Evolutionary conservation across 1,140 invertebrate genomes (phyloP).

Genomic region (Drosophila subpulchrella): DNA sequence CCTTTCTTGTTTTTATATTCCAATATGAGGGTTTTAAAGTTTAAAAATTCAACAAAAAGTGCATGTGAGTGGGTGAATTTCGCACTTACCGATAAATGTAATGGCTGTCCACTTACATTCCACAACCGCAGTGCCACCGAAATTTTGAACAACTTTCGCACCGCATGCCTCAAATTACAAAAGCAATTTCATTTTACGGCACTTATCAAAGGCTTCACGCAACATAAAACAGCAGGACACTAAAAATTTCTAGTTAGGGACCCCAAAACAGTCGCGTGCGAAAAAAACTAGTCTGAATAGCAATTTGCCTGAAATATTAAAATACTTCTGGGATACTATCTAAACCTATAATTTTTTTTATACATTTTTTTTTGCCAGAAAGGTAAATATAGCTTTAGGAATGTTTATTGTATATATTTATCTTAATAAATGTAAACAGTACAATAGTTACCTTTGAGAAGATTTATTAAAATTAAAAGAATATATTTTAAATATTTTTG

Average conservation of each 20-base stretch:
- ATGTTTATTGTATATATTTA: not conserved
- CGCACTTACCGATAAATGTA: not conserved
- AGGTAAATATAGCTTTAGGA: not conserved
- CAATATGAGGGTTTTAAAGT: no score
- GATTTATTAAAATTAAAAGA: not conserved
- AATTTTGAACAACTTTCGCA: constrained; percentile 11
- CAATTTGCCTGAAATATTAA: constrained; percentile 2
- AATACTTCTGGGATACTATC: not conserved
- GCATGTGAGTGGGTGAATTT: not conserved
- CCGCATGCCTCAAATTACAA: constrained; percentile 28
- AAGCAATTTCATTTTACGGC: constrained; percentile 51
- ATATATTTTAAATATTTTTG: not conserved
- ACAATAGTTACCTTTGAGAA: constrained; percentile 1
- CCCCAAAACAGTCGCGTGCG: constrained; percentile 13
- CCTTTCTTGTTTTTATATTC: no score
- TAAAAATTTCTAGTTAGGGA: constrained; percentile 17
- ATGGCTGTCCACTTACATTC: constrained; percentile 5
- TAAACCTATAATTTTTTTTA: not conserved
- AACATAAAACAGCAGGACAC: constrained; percentile 41
- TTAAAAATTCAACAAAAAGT: not conserved
- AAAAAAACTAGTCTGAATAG: not conserved
- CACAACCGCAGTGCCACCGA: constrained; percentile 15
- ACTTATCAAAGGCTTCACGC: constrained; percentile 55
- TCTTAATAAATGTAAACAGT: not conserved
- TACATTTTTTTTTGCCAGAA: not conserved